phyloP scores from a whole-genome alignment of 2,113 vertebrate genomes.

The Dipodomys merriami region DNA sequence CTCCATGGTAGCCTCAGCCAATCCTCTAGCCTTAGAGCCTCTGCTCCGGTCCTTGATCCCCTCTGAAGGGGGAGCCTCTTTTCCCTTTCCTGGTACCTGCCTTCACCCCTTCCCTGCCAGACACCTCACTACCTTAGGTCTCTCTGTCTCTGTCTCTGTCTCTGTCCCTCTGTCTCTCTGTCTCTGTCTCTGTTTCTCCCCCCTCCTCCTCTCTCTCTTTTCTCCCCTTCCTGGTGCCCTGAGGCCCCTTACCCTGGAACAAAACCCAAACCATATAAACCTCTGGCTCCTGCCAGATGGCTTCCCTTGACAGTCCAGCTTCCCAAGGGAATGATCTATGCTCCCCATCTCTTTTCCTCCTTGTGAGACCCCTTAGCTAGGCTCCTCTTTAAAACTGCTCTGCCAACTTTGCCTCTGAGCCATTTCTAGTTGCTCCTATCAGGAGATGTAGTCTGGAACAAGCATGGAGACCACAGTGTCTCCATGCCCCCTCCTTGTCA shows the following conservation, averaged over 20 bases:
- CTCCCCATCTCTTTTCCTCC: constrained; percentile 25
- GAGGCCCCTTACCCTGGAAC: not conserved
- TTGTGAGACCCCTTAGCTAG: not conserved
- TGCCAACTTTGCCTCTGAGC: not conserved
- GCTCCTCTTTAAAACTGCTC: not conserved
- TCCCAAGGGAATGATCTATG: constrained; percentile 48
- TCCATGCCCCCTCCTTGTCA: not conserved
- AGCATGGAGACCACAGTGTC: not conserved
- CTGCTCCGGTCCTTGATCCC: not conserved
- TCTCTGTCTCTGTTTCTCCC: too few relatives aligned
- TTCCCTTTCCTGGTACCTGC: not conserved
- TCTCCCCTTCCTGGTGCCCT: not conserved
- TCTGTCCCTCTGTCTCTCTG: too few relatives aligned
- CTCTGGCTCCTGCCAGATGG: constrained; percentile 40
- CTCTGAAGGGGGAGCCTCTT: not conserved
- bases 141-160: not conserved
- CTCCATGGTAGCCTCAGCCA: fast-evolving
- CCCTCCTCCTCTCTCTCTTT: not conserved
- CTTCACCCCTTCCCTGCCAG: not conserved
- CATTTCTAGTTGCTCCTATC: not conserved
- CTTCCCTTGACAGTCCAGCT: not conserved
- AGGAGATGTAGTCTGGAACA: not conserved
- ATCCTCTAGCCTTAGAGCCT: not conserved
- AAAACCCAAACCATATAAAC: constrained; percentile 43
- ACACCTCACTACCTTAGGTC: not conserved